Evolutionary conservation across 2,797 vertebrate genomes (phyloP), one percentile per base, ranked within the genome.

Genomic region (Morus bassanus): DNA sequence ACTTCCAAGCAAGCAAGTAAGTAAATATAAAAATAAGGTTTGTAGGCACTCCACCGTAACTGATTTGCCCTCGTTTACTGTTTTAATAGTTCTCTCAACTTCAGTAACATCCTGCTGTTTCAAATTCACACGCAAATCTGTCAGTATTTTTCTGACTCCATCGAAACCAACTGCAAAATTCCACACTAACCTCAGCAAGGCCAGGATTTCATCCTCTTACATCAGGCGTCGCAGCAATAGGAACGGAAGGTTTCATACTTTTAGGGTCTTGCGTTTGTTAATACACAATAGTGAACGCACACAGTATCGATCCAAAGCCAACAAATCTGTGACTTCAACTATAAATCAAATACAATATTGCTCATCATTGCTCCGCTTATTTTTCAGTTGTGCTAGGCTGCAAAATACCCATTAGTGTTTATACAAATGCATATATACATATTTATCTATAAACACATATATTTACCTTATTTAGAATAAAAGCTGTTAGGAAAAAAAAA

Each of bases 371-470:
- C 25, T 88, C 16, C 0, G 0, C 57, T 92, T 74, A 48, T 69
- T 89, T 96, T 85, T 95, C 48, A 37, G 30, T 81, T 73, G 33
- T 80, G 6, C n/a, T 78, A 80, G 69, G 56, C 67, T 78, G 39
- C 30, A 92, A 87, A 85, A 87, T 45, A 86, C 33, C 23, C 51
- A 33, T 50, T 60, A 64, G 21, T 72, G 17, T 69, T 84, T 80
- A 78, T 27, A 86, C 10, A 67, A 95, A 91, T 61, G 39, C 19
- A 39, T 45, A n/a, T 9, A 56, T 27, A 41, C 7, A 43, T 90
- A 75, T 65, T 91, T 84, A 23, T 54, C 54, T 41, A 54, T 43
- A 77, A 95, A 83, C 23, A 75, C 23, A 33, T 35, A 53, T 39
- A 35, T 69, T 72, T 56, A 59, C 33, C 23, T 83, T 72, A 65